These are phyloP conservation scores for Eumaeus atala DNA, from an alignment of 1,140 invertebrate genomes.

Conservation along the genomic window DNA sequence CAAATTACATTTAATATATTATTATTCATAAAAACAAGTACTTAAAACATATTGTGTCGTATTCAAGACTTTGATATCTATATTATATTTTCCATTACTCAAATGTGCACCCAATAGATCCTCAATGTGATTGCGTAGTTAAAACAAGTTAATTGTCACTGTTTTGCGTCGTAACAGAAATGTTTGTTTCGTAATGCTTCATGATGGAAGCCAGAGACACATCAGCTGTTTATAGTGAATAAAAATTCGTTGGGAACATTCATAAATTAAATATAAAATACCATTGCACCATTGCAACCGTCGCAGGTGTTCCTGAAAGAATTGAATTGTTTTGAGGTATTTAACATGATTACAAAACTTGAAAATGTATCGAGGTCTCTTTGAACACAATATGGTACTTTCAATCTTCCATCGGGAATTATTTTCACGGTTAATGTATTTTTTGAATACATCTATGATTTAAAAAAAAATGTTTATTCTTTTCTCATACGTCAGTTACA, in stretches of 20 bases:
- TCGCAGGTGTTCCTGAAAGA: not conserved
- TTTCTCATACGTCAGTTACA: not conserved
- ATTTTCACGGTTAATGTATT: no score
- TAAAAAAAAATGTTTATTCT: not conserved
- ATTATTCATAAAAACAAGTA: not conserved
- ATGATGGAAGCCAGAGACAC: no score
- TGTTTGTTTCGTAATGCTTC: no score
- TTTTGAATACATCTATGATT: no score
- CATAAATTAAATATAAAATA: slow-evolving; percentile 5
- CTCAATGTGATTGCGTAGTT: not conserved
- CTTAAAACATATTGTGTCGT: slow-evolving; percentile 10
- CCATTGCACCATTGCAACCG: slow-evolving; percentile 8
- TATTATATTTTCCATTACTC: not conserved
- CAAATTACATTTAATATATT: slow-evolving; percentile 5
- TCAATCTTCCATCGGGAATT: no score
- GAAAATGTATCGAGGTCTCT: no score
- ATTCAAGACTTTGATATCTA: not conserved
- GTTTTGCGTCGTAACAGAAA: slow-evolving; percentile 1
- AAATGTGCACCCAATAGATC: slow-evolving; percentile 4
- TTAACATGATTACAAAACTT: no score
- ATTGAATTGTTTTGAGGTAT: no score
- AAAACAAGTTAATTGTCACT: slow-evolving; percentile 1
- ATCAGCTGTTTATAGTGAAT: no score
- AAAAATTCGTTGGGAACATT: not conserved
- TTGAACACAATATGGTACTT: no score